These are phyloP conservation scores for Willisornis vidua DNA, from an alignment of 2,113 vertebrate species.

Conservation along the genomic window DNA sequence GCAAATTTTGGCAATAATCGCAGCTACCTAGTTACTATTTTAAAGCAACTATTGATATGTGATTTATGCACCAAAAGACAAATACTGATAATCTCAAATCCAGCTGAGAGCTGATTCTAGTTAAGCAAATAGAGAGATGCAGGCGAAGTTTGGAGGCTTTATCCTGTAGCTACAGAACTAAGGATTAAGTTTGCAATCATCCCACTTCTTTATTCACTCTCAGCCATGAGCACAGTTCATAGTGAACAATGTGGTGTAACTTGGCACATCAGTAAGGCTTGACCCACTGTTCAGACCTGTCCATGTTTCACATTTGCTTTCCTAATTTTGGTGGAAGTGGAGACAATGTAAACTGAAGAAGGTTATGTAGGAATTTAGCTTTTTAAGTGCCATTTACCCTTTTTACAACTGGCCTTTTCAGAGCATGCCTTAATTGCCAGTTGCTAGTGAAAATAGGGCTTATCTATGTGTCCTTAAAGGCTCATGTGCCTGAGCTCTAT, in stretches of 20 bases:
- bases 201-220: neutral
- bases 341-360: neutral
- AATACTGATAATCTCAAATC: neutral
- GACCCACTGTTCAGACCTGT: neutral
- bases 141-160: neutral
- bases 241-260: neutral
- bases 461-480: neutral
- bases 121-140: neutral
- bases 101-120: neutral
- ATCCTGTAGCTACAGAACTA: neutral
- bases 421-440: neutral
- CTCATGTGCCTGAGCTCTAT: neutral
- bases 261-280: neutral
- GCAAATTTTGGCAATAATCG: neutral
- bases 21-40: neutral
- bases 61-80: neutral
- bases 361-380: neutral
- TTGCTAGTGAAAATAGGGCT: conserved; percentile 1
- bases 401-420: neutral
- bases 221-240: accelerated
- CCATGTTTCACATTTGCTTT: neutral
- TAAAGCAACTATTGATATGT: neutral
- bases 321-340: neutral
- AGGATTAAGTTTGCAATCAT: neutral
- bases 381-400: neutral